Conservation (phyloP, 2,888 invertebrate genomes). For the Drosophila meridionalis region DNA sequence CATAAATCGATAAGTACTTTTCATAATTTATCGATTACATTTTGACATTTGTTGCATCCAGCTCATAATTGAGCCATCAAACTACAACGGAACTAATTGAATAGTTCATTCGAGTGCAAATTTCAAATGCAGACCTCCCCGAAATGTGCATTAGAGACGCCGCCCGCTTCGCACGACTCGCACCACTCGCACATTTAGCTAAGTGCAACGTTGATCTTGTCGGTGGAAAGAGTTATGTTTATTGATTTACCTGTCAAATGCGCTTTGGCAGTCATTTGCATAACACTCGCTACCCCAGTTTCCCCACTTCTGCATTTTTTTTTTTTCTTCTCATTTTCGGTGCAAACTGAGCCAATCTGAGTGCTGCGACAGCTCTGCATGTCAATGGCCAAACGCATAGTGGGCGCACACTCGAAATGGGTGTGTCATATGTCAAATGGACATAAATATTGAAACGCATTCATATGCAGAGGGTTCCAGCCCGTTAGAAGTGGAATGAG, state of each 20-base stretch:
- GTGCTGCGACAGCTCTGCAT: conserved; percentile 29
- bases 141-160: conserved; percentile 31
- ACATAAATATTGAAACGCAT: conserved; percentile 17
- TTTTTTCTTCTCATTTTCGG: neutral
- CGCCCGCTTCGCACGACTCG: neutral
- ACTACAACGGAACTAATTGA: conserved; percentile 45
- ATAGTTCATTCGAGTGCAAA: conserved; percentile 59
- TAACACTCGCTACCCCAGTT: conserved; percentile 35
- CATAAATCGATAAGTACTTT: neutral
- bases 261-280: conserved; percentile 59
- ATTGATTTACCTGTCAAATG: conserved; percentile 76
- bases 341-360: conserved; percentile 17
- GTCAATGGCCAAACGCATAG: conserved; percentile 41
- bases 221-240: conserved; percentile 68
- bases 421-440: conserved; percentile 35
- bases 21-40: neutral
- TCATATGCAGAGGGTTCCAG: neutral
- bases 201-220: conserved; percentile 67
- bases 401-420: conserved; percentile 34
- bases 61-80: conserved; percentile 54
- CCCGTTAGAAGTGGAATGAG: conserved; percentile 8
- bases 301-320: conserved; percentile 1
- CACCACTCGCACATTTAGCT: conserved; percentile 22
- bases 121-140: conserved; percentile 38
- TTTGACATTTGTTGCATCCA: conserved; percentile 10